Evolutionary conservation across 2,797 vertebrate species (phyloP), one percentile per base, ranked within the genome.

Genomic region (Enteromius afrohamiltoni): DNA sequence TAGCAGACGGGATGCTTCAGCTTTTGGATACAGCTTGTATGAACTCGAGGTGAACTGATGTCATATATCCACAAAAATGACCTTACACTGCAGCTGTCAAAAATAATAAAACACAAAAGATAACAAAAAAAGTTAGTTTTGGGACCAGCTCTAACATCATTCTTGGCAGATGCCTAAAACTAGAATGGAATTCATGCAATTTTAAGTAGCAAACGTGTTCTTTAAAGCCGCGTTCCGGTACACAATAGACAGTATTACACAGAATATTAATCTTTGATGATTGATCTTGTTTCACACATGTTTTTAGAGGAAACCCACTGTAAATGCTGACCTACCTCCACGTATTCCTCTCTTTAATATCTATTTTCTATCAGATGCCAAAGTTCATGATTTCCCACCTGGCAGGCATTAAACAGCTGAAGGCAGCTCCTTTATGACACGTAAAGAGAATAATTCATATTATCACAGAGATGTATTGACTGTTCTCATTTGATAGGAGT

Each of bases 381-480:
- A 84, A 88, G 85, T 87, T 86, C 80, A 68, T 29, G 69, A 64
- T 86, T 80, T 81, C 31, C 80, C 69, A 91, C 92, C 89, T 94
- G 93, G 92, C 94, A 95, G 94, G 92, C 91, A 90, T 94, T 93
- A 94, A 95, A 95, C 94, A 92, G 91, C 91, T 92, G 89, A 87
- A 92, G 86, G 89, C 86, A 82, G 92, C 91, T 92, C 89, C 91
- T 93, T 92, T 92, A 92, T 93, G 92, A 83, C 90, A 78, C 70
- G 86, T 86, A 86, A 83, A 88, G 86, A 83, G 87, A 90, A 89
- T 89, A 89, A 92, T 90, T 89, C 94, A 93, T 94, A 93, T 94
- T 94, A 95, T 94, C 94, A 93, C 92, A 93, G 93, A 93, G 91
- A 94, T 92, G 93, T 94, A 93, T 94, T 92, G 92, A 93, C 92